Conservation (phyloP, 1,140 invertebrate genomes). For the Formica selysi region DNA sequence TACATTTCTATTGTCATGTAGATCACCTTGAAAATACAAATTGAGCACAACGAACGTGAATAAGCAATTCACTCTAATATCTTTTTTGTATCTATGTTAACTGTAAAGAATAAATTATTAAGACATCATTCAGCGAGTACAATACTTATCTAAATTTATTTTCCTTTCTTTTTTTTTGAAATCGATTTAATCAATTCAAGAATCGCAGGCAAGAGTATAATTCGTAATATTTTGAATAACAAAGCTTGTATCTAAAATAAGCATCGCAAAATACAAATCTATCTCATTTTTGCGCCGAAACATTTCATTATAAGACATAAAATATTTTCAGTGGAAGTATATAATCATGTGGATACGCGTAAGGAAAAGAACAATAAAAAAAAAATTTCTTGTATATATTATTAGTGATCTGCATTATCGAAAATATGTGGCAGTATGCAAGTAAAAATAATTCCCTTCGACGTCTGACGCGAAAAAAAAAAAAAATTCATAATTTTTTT, state of each 20-base stretch:
- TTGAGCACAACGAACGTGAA: neutral
- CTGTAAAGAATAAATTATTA: neutral
- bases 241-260: too few species aligned
- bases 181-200: too few species aligned
- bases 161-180: too few species aligned
- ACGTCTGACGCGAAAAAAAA: neutral
- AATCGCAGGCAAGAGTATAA: too few species aligned
- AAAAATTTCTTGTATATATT: neutral
- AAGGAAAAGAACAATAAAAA: too few species aligned
- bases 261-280: too few species aligned
- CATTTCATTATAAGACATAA: neutral
- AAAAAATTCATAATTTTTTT: neutral
- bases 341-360: too few species aligned
- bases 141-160: neutral
- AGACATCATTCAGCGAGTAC: neutral
- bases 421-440: too few species aligned
- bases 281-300: too few species aligned
- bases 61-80: neutral
- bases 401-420: neutral
- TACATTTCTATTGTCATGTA: slow-evolving; percentile 14
- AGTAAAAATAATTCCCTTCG: too few species aligned
- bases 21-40: neutral
- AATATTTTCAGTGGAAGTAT: too few species aligned
- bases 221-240: too few species aligned
- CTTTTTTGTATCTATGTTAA: neutral